Conservation (phyloP, 2,113 vertebrate species). For the Nansenia antarctica region DNA sequence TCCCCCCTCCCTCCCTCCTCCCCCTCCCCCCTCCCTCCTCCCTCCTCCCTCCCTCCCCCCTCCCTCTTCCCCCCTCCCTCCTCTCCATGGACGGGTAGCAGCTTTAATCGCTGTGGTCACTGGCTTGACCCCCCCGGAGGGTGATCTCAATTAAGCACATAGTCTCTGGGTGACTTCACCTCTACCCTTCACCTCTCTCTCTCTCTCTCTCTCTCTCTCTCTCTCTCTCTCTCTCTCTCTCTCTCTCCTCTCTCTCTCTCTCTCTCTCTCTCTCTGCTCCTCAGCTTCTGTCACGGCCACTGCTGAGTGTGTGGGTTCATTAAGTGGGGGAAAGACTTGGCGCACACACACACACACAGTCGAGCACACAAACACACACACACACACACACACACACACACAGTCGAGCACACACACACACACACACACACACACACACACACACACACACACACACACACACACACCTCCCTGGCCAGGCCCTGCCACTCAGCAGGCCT, state of each 20-base stretch:
- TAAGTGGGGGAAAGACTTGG: background rate
- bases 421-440: background rate
- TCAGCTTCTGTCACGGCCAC: background rate
- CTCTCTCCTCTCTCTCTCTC: too few relatives aligned
- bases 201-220: too few relatives aligned
- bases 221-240: too few relatives aligned
- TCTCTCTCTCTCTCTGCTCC: background rate
- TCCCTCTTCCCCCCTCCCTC: constrained; percentile 24
- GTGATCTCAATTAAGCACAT: constrained; percentile 46
- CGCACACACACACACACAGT: background rate
- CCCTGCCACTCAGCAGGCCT: background rate
- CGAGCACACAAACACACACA: too few relatives aligned
- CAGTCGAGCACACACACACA: background rate
- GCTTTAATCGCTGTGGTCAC: constrained; percentile 62
- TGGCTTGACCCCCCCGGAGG: constrained; percentile 26
- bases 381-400: background rate
- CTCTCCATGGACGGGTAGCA: constrained; percentile 5
- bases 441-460: background rate
- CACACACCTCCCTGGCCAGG: constrained; percentile 10
- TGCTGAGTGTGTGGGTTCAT: background rate
- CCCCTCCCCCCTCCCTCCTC: background rate
- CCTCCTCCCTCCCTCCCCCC: constrained; percentile 10
- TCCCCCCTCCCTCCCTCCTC: background rate
- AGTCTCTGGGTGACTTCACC: background rate
- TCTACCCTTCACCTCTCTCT: too few relatives aligned